Base-by-base conservation (phyloP, 2,113 vertebrate species). In the Chlorodrepanis virens region DNA sequence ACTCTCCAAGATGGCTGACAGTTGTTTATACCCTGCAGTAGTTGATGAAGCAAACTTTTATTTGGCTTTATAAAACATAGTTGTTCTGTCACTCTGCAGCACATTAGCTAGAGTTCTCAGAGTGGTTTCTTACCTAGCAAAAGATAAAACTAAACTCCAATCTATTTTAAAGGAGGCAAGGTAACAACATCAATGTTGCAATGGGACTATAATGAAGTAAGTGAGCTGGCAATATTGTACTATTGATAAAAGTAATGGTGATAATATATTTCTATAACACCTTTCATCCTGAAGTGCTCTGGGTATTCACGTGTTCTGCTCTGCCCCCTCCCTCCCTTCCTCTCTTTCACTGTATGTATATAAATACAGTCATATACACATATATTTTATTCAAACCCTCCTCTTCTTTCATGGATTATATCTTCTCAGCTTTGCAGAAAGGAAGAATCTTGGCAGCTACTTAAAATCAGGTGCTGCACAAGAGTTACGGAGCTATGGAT, bases 1-100 rank as follows among this genome's bases (percentile, higher is more conserved):
- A 18, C 94, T 97, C 40, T 53, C 85, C 84, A 97, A 96, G 89
- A 96, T 87, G 93, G 97, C 95, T 97, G 97, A 87, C 52, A 69
- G 87, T 96, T 94, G 97, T 96, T 98, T 97, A 94, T 93, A 94
- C 85, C 90, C 96, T 78, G 79, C 81, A 74, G 87, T 31, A 39
- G 90, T 47, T 92, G 93, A 94, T 86, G 90, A 96, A 96, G 90
- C 49, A 56, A 95, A 97, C 86, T 97, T 97, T 96, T 94, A 97
- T 97, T 97, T 94, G 75, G 83, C 89, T 95, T 94, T 90, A 89
- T 97, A 97, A 97, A 97, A 89, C 87, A 95, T 44, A 49, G 54
- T 88, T 92, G 83, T 80, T 76, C 72, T 72, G 91, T 93, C 97
- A 84, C 67, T 90, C 87, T 54, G 84, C 87, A 87, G 77, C 90